Evolutionary conservation across 1,140 invertebrate genomes (phyloP).

Genomic region (Neodiprion pinetum): DNA sequence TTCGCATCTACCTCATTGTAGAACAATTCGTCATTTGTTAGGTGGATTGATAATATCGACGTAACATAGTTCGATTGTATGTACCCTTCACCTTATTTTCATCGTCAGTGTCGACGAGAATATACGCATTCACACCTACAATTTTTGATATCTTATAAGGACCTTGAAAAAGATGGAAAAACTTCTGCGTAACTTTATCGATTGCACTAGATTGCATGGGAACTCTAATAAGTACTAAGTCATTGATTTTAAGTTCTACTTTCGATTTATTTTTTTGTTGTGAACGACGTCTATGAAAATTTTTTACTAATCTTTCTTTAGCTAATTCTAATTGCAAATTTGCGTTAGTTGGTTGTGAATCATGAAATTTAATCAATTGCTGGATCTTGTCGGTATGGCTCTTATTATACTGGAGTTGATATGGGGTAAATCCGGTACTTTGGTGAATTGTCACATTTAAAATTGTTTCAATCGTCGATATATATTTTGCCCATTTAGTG

Average conservation of each 20-base stretch:
- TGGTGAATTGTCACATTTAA: conserved; percentile 24
- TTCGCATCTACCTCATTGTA: too few relatives aligned
- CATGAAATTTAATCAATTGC: neutral
- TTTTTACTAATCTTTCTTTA: neutral
- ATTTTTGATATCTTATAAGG: too few relatives aligned
- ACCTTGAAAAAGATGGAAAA: too few relatives aligned
- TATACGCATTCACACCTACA: too few relatives aligned
- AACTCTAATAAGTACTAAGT: conserved; percentile 6
- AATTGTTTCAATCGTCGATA: conserved; percentile 12
- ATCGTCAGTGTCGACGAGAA: too few relatives aligned
- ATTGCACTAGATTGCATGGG: too few relatives aligned
- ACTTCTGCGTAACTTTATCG: too few relatives aligned
- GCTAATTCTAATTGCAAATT: conserved; percentile 9
- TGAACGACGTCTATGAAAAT: neutral
- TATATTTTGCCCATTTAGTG: conserved; percentile 24
- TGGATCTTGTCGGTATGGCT: neutral
- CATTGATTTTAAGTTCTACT: neutral
- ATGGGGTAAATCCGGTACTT: conserved; percentile 27
- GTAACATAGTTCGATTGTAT: too few relatives aligned
- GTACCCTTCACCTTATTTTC: too few relatives aligned
- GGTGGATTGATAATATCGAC: too few relatives aligned
- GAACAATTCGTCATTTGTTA: conserved; percentile 9
- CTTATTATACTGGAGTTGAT: conserved; percentile 30
- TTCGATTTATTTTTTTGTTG: conserved; percentile 6
- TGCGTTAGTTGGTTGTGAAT: neutral